A percentile compares a stretch with the other conserved stretches of the same genome.
phyloP scores from a whole-genome alignment of 2,113 vertebrate species.

The Piprites chloris region DNA sequence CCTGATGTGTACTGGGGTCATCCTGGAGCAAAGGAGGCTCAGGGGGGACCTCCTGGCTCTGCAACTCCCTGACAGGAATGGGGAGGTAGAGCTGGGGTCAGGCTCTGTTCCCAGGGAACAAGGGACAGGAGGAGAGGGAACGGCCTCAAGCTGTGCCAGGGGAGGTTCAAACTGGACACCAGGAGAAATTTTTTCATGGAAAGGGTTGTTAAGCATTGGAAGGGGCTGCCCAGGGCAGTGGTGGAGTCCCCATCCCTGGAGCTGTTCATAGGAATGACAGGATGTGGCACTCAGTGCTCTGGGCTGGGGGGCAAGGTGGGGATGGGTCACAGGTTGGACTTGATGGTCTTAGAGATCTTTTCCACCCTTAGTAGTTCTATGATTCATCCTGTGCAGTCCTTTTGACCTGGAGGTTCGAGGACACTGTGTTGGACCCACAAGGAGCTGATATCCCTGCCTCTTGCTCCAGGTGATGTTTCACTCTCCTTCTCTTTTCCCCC shows the following conservation, averaged over 20 bases:
- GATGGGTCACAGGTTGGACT: rapidly evolving
- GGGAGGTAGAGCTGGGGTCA: rapidly evolving
- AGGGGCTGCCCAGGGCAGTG: background rate
- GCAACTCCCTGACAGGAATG: background rate
- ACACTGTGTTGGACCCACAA: background rate
- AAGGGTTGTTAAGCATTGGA: background rate
- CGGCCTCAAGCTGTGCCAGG: rapidly evolving
- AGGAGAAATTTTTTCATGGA: background rate
- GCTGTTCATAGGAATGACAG: background rate
- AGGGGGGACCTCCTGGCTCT: background rate
- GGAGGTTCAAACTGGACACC: background rate
- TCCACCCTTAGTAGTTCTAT: background rate
- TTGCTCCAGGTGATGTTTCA: background rate
- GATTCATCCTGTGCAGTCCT: background rate
- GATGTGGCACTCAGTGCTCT: background rate
- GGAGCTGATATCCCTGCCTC: background rate
- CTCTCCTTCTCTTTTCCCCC: background rate
- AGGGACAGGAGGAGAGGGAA: background rate
- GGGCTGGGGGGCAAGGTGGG: background rate
- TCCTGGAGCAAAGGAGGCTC: background rate
- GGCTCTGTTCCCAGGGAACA: background rate
- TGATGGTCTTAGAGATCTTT: background rate
- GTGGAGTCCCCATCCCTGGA: background rate
- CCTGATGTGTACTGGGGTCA: rapidly evolving
- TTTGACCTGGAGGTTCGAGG: background rate